Evolutionary conservation across 2,113 vertebrate species (phyloP), one percentile per base, ranked within the genome.

Genomic region (Lichenostomus cassidix): DNA sequence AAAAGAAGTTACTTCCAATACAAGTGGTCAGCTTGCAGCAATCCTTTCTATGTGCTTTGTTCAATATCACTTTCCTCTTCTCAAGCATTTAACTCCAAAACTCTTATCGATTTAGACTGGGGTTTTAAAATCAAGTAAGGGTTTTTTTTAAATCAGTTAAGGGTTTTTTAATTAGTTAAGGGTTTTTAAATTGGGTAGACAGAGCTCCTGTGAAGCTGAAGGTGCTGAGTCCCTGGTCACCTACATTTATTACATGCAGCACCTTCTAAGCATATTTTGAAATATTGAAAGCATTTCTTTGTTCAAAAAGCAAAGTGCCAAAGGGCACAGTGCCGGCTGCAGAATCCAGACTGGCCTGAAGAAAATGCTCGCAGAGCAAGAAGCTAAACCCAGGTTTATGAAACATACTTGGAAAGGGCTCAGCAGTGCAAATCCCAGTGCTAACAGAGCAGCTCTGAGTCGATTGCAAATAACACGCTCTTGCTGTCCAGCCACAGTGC

Each of bases 401-500:
- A 95, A 96, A 92, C 0, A 0, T 41, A 75, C 76, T 93, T 96
- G 95, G 92, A 96, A 92, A 41, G 69, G 86, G 69, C 65, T 90
- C 80, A 78, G 83, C 27, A 8, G 65, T 4, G 15, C 68, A 95
- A 94, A 96, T 95, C 93, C 88, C 95, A 89, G 11, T 41, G 85
- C 76, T 95, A 93, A 81, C 88, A 92, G 86, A 88, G 83, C 76
- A 35, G 86, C 55, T 90, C 92, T 71, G 93, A 90, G 94, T 83
- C 37, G 0, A 83, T 64, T 59, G 88, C 95, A 94, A 95, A 88
- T 93, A 96, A 78, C 94, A 93, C 49, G 5, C 78, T 79, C 83
- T 81, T 24, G 46, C 62, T 58, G 75, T 70, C 92, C 94, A 86
- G 83, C 58, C 88, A 3, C 82, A 65, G 33, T 16, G 59, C 47